These are phyloP conservation scores for Lepidocyrtoides sp. DNA, from an alignment of 2,888 invertebrate species.

Conservation along the genomic window DNA sequence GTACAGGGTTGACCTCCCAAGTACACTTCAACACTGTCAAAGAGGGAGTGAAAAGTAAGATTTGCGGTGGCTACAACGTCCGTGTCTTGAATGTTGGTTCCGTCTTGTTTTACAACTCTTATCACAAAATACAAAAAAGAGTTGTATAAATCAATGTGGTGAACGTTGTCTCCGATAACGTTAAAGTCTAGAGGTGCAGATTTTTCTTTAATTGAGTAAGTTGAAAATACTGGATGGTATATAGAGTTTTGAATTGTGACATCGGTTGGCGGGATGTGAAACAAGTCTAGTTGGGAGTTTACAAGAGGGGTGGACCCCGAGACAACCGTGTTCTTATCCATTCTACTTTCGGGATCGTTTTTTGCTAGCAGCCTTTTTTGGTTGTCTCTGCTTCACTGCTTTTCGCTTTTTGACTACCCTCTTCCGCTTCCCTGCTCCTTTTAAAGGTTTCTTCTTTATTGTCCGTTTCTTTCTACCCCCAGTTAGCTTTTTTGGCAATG, in stretches of 20 bases:
- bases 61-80: slow-evolving; percentile 24
- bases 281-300: not conserved
- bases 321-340: not conserved
- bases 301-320: not conserved
- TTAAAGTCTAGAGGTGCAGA: slow-evolving; percentile 29
- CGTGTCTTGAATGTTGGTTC: not conserved
- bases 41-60: not conserved
- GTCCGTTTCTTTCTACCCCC: not conserved
- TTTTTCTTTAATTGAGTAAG: slow-evolving; percentile 28
- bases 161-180: not conserved
- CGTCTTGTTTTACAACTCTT: slow-evolving; percentile 8
- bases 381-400: slow-evolving; percentile 7
- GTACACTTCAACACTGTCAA: slow-evolving; percentile 29
- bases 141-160: not conserved
- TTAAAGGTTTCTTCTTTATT: not conserved
- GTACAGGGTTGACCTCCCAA: not conserved
- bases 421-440: not conserved
- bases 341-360: not conserved
- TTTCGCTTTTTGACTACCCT: slow-evolving; percentile 8
- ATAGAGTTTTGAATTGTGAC: not conserved
- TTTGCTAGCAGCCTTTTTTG: not conserved
- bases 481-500: not conserved
- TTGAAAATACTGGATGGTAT: not conserved
- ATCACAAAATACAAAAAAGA: not conserved
- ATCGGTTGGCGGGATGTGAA: slow-evolving; percentile 19